phyloP scores from a whole-genome alignment of 2,113 vertebrate genomes.

The Rhinolophus sinicus region DNA sequence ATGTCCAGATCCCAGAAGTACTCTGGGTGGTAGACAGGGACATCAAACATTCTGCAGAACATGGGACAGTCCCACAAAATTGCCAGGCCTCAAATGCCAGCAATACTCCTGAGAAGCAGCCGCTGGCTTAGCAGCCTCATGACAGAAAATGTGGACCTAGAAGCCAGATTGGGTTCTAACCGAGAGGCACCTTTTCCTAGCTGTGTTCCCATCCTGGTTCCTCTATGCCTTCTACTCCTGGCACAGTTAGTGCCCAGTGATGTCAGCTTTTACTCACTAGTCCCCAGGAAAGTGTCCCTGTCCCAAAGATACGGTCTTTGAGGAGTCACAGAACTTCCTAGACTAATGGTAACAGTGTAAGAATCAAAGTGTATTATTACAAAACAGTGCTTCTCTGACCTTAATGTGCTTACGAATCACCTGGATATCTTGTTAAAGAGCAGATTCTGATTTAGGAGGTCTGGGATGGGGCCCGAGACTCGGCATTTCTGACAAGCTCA shows the following conservation, averaged over 20 bases:
- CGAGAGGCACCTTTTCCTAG: background rate
- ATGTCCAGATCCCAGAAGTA: background rate
- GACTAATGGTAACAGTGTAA: background rate
- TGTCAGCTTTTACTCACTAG: background rate
- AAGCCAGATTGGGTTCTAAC: background rate
- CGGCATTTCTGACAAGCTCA: background rate
- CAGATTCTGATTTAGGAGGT: background rate
- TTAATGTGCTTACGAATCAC: background rate
- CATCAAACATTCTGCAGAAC: background rate
- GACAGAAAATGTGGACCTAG: background rate
- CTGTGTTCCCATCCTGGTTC: background rate
- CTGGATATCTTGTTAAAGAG: background rate
- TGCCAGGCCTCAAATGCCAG: background rate
- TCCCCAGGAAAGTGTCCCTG: background rate
- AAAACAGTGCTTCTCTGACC: background rate
- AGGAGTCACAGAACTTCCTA: background rate
- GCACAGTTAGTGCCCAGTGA: background rate
- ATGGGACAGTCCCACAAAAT: background rate
- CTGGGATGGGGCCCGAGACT: background rate
- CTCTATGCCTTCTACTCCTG: background rate
- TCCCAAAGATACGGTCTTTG: background rate
- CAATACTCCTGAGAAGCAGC: background rate
- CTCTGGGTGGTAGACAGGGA: background rate
- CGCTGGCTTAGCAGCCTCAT: background rate
- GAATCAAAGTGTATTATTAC: background rate